Conservation (phyloP, 2,888 invertebrate species). For the Heliconius charithonia region DNA sequence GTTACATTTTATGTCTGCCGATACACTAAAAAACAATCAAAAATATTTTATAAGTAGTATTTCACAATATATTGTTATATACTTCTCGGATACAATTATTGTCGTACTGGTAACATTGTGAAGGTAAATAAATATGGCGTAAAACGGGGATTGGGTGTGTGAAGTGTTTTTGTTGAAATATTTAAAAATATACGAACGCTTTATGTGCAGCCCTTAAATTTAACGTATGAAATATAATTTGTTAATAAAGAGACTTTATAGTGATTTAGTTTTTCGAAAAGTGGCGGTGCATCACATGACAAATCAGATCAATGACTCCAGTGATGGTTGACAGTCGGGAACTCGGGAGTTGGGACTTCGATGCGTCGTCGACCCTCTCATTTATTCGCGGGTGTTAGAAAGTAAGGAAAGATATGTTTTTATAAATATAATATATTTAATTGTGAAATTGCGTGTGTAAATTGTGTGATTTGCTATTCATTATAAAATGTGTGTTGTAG, state of each 20-base stretch:
- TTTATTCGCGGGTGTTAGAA: conserved; percentile 64
- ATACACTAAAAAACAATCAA: neutral
- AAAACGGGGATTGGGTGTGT: conserved; percentile 56
- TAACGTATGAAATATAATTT: conserved; percentile 3
- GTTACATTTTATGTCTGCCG: no score
- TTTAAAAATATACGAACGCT: neutral
- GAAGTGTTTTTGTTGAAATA: conserved; percentile 38
- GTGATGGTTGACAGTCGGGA: conserved; percentile 69
- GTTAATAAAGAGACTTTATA: conserved; percentile 11
- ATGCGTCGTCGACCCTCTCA: conserved; percentile 66
- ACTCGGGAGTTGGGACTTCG: conserved; percentile 62
- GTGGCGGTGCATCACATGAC: conserved; percentile 56
- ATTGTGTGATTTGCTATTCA: conserved; percentile 25
- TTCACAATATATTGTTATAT: neutral
- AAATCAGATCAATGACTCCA: conserved; percentile 75
- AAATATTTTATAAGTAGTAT: neutral
- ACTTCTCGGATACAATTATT: neutral
- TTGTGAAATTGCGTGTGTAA: conserved; percentile 45
- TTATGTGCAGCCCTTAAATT: neutral
- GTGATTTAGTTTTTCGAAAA: conserved; percentile 37
- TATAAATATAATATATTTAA: conserved; percentile 57
- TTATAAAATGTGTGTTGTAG: conserved; percentile 43
- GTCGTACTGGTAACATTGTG: conserved; percentile 53
- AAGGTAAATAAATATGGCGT: conserved; percentile 81
- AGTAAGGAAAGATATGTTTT: conserved; percentile 64